Conservation (phyloP, 2,797 vertebrate species). For the Rhyacichthys aspro region DNA sequence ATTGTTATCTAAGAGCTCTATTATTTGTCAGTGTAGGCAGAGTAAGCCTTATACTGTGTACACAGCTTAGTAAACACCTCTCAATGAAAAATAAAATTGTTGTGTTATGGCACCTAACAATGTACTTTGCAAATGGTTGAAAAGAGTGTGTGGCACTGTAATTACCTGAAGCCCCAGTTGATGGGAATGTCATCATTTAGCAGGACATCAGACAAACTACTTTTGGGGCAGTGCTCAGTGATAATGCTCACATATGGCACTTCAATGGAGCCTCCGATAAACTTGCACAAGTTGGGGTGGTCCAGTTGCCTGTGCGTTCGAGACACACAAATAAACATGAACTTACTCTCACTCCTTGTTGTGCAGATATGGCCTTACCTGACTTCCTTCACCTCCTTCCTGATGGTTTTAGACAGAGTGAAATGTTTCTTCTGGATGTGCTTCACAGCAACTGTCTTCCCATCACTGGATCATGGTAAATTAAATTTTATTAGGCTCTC, state of each 20-base stretch:
- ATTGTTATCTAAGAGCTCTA: too few species aligned
- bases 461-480: slow-evolving; percentile 67
- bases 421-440: slow-evolving; percentile 81
- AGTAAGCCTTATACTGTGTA: too few species aligned
- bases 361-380: slow-evolving; percentile 61
- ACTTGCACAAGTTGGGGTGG: slow-evolving; percentile 83
- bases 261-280: slow-evolving; percentile 81
- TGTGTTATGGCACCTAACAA: too few species aligned
- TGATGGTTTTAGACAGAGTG: slow-evolving; percentile 78
- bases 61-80: too few species aligned
- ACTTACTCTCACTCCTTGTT: background rate
- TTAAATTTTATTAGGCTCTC: background rate
- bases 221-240: slow-evolving; percentile 83
- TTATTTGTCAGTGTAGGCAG: too few species aligned
- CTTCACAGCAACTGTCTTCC: slow-evolving; percentile 80
- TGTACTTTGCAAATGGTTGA: too few species aligned
- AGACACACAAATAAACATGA: background rate
- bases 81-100: too few species aligned
- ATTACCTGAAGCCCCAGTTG: slow-evolving; percentile 83
- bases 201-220: slow-evolving; percentile 81
- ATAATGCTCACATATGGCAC: slow-evolving; percentile 78
- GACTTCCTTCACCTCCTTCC: slow-evolving; percentile 83
- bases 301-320: slow-evolving; percentile 74
- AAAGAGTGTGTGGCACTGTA: background rate
- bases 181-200: slow-evolving; percentile 82